Conservation (phyloP, 2,113 vertebrate genomes). For the Lampris megalopsis region DNA sequence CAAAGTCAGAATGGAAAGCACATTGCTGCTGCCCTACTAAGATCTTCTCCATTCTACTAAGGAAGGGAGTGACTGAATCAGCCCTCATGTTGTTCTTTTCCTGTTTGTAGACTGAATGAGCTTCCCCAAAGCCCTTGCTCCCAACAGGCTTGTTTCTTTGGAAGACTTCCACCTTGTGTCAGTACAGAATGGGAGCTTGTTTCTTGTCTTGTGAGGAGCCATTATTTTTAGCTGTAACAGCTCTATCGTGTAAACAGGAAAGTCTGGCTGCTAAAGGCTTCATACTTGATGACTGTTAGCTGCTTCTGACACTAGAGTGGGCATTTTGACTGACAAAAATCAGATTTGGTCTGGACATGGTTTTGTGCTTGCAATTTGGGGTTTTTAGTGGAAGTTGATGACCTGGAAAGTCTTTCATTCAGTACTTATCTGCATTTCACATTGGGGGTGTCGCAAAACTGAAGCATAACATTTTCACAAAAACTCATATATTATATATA, state of each 20-base stretch:
- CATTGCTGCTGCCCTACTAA: constrained; percentile 2
- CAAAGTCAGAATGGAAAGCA: constrained; percentile 50
- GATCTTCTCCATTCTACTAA: constrained; percentile 37
- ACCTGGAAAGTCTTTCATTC: too few species aligned
- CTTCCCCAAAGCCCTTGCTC: background rate
- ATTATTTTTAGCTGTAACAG: background rate
- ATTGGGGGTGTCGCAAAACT: too few species aligned
- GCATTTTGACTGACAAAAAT: too few species aligned
- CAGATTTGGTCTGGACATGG: too few species aligned
- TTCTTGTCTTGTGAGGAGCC: constrained; percentile 33
- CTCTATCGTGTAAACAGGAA: constrained; percentile 52
- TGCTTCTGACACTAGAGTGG: too few species aligned
- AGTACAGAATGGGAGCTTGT: constrained; percentile 12
- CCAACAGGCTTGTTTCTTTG: constrained; percentile 30
- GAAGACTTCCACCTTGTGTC: constrained; percentile 16
- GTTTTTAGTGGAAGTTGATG: too few species aligned
- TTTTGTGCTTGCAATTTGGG: too few species aligned
- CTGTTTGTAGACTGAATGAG: constrained; percentile 21
- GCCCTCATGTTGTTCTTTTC: constrained; percentile 32
- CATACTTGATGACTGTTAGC: constrained; percentile 17
- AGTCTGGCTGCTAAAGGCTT: constrained; percentile 24
- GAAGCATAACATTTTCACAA: too few species aligned
- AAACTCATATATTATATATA: too few species aligned
- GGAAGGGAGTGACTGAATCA: constrained; percentile 25
- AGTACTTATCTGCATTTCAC: too few species aligned